phyloP scores from a whole-genome alignment of 2,888 invertebrate genomes.

The Minunthozetes semirufus region DNA sequence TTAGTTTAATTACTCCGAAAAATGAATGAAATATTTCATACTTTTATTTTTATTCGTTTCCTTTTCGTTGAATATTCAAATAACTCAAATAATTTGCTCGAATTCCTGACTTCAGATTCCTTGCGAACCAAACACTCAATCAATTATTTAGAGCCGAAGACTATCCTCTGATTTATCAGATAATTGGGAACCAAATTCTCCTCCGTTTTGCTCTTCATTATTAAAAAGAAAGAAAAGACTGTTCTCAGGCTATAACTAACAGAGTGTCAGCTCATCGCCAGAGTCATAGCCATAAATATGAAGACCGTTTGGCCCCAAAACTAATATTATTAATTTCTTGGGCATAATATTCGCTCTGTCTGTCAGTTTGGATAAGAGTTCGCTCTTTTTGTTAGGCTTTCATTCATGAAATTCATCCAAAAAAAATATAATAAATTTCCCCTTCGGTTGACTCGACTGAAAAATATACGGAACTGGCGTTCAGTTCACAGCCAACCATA shows the following conservation, averaged over 20 bases:
- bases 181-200: not conserved
- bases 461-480: not conserved
- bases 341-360: no score
- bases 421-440: not conserved
- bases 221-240: not conserved
- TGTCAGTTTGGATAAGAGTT: no score
- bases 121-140: not conserved
- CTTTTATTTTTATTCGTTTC: no score
- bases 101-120: not conserved
- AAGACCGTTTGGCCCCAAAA: not conserved
- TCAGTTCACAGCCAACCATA: not conserved
- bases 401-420: no score
- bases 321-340: not conserved
- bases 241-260: not conserved
- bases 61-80: no score
- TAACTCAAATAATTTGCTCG: not conserved
- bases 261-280: not conserved
- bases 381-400: no score
- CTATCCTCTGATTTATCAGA: not conserved
- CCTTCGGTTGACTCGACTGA: not conserved
- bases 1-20: no score
- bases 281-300: not conserved
- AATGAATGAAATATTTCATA: no score
- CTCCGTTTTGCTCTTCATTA: not conserved
- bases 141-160: not conserved